Percentiles rank a stretch among this genome's conserved stretches.
Evolutionary conservation across 2,113 vertebrate species (phyloP).

Genomic region (Odontesthes bonariensis): DNA sequence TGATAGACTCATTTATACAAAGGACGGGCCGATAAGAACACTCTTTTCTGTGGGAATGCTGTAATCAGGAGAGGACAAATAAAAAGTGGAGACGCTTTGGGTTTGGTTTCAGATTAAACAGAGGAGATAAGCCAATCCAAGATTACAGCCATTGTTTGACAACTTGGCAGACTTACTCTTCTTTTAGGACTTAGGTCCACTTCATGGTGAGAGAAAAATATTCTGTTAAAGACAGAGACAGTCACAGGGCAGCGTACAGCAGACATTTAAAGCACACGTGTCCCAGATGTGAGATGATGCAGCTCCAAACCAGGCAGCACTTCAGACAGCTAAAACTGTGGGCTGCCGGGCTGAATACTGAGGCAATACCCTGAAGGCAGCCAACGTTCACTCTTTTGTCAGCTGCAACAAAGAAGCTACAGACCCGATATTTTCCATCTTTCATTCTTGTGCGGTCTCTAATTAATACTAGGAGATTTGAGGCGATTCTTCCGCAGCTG

Average conservation of each 20-base stretch:
- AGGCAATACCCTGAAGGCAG: slow-evolving; percentile 33
- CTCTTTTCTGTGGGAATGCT: neutral
- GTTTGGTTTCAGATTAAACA: slow-evolving; percentile 2
- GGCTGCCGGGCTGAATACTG: slow-evolving; percentile 11
- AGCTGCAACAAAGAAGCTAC: slow-evolving; percentile 55
- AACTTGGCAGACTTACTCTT: neutral
- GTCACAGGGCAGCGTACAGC: neutral
- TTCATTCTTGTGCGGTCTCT: slow-evolving; percentile 38
- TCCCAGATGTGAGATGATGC: neutral
- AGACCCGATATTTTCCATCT: slow-evolving; percentile 37
- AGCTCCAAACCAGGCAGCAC: slow-evolving; percentile 32
- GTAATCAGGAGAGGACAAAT: neutral
- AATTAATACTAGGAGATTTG: slow-evolving; percentile 62
- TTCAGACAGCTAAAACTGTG: slow-evolving; percentile 25
- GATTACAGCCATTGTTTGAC: slow-evolving; percentile 14
- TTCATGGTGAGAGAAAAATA: slow-evolving; percentile 19
- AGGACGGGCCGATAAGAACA: neutral
- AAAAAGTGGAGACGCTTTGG: neutral
- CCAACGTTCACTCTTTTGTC: slow-evolving; percentile 43
- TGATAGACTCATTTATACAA: neutral
- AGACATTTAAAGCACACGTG: neutral
- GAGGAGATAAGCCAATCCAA: neutral
- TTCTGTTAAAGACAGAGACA: slow-evolving; percentile 11
- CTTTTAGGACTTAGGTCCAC: slow-evolving; percentile 43
- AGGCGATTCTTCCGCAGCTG: slow-evolving; percentile 54